Evolutionary conservation across 2,797 vertebrate genomes (phyloP).

Genomic region (Macropus fuliginosus): DNA sequence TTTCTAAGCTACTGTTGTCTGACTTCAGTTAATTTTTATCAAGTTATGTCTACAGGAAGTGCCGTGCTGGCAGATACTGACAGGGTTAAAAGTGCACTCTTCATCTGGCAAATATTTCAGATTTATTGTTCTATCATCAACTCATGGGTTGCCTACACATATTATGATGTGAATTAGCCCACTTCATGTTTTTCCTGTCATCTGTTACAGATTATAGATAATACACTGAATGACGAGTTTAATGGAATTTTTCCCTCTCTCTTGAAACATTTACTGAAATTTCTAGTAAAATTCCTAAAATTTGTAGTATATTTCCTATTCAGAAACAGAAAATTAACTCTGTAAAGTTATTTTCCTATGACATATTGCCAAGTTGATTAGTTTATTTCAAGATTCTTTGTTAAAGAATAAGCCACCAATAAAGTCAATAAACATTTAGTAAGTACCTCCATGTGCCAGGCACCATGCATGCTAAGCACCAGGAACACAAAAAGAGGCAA

Average conservation of each 20-base stretch:
- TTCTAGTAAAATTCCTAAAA: slow-evolving; percentile 1
- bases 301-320: background rate
- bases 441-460: background rate
- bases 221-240: slow-evolving; percentile 61
- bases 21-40: slow-evolving; percentile 71
- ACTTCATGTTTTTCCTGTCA: slow-evolving; percentile 76
- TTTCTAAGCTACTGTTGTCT: slow-evolving; percentile 27
- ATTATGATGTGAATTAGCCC: slow-evolving; percentile 74
- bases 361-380: slow-evolving; percentile 28
- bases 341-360: slow-evolving; percentile 62
- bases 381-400: background rate
- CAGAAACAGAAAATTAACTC: slow-evolving; percentile 54
- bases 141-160: slow-evolving; percentile 72
- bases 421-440: background rate
- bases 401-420: background rate
- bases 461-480: background rate
- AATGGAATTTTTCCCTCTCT: slow-evolving; percentile 62
- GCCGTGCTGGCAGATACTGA: slow-evolving; percentile 70
- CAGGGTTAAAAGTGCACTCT: slow-evolving; percentile 84
- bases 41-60: slow-evolving; percentile 71
- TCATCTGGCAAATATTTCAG: slow-evolving; percentile 84
- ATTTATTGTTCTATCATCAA: slow-evolving; percentile 70
- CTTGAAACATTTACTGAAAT: slow-evolving; percentile 70
- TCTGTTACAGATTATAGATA: slow-evolving; percentile 66
- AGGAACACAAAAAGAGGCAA: background rate